A percentile compares a stretch with the other conserved stretches of the same genome.
These are phyloP conservation scores for Lasioglossum leucozonium DNA, from an alignment of 2,888 invertebrate species.

Conservation along the genomic window DNA sequence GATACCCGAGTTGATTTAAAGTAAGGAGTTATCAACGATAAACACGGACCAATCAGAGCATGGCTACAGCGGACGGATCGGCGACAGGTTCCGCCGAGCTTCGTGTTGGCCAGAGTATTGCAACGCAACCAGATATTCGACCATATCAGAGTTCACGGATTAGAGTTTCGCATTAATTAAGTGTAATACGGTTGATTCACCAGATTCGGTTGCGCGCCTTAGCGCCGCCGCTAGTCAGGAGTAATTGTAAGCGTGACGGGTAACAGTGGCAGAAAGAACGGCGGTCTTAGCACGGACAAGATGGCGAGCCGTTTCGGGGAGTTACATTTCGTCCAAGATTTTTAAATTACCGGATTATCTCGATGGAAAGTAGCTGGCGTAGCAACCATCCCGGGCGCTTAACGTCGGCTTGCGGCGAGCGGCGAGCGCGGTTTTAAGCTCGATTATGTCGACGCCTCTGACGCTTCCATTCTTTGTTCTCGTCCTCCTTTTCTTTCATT, in stretches of 20 bases:
- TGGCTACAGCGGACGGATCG: too few relatives aligned
- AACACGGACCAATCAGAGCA: too few relatives aligned
- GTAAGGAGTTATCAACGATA: too few relatives aligned
- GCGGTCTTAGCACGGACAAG: conserved; percentile 49
- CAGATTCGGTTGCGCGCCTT: conserved; percentile 4
- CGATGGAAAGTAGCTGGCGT: conserved; percentile 75
- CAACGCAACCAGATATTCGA: neutral
- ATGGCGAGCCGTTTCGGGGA: conserved; percentile 52
- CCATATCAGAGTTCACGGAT: neutral
- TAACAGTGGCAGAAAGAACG: conserved; percentile 37
- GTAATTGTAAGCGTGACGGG: neutral
- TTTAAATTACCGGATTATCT: conserved; percentile 79
- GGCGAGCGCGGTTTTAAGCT: conserved; percentile 75
- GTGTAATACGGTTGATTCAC: neutral
- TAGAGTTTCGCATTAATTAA: neutral
- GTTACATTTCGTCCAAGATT: conserved; percentile 77
- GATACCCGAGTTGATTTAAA: too few relatives aligned
- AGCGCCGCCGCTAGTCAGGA: neutral
- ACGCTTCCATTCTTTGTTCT: conserved; percentile 31
- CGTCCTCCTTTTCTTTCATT: conserved; percentile 18
- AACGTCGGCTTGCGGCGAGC: conserved; percentile 73
- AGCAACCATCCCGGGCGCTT: conserved; percentile 77
- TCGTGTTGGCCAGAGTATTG: too few relatives aligned
- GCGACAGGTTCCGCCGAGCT: too few relatives aligned
- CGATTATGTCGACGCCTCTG: conserved; percentile 67